Conservation (phyloP, 2,888 invertebrate genomes). For the Drosophila hamatofila region DNA sequence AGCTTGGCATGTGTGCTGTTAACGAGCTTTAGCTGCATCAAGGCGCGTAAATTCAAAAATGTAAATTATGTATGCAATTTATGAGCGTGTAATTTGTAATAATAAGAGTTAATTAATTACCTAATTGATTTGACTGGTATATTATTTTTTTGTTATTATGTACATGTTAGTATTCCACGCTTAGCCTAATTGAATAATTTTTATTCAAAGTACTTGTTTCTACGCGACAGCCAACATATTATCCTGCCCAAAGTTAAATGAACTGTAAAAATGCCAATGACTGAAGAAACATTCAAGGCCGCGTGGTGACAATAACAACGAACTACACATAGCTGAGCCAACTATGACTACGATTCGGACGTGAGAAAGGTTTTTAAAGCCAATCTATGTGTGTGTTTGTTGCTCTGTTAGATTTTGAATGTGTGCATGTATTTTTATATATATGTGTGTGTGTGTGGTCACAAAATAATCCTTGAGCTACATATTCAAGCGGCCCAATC, state of each 20-base stretch:
- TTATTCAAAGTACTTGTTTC: background rate
- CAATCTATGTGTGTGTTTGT: constrained; percentile 15
- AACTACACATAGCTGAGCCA: constrained; percentile 11
- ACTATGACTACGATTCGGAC: constrained; percentile 23
- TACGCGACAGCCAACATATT: constrained; percentile 6
- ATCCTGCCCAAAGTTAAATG: constrained; percentile 64
- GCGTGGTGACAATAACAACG: constrained; percentile 39
- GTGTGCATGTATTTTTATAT: too few relatives aligned
- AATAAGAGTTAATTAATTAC: background rate
- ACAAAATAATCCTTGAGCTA: constrained; percentile 65
- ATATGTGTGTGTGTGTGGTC: constrained; percentile 13
- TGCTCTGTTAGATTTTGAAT: constrained; percentile 7
- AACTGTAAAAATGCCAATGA: constrained; percentile 77
- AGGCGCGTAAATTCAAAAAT: constrained; percentile 21
- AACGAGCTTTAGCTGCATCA: background rate
- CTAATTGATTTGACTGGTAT: background rate
- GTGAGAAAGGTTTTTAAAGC: constrained; percentile 35
- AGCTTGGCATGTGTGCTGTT: constrained; percentile 13
- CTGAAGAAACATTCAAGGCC: constrained; percentile 68
- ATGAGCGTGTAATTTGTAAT: too few relatives aligned
- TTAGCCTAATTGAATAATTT: background rate
- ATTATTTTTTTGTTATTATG: background rate
- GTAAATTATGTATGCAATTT: background rate
- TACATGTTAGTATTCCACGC: too few relatives aligned
- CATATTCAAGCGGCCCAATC: constrained; percentile 34